phyloP scores from a whole-genome alignment of 2,797 vertebrate species.

The Paratrypauchen microcephalus region DNA sequence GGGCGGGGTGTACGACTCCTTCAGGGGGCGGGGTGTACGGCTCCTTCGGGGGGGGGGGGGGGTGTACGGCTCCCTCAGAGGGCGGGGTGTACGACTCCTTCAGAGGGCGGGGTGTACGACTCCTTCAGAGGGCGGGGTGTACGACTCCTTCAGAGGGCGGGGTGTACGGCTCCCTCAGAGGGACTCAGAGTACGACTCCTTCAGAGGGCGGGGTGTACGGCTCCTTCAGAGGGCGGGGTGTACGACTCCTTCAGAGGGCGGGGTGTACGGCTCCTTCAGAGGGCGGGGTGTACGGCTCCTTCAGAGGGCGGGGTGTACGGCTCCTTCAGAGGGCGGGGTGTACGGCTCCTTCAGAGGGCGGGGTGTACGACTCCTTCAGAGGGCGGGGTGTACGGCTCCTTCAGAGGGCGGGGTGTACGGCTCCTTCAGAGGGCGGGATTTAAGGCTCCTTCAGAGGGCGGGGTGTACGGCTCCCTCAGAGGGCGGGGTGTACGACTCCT shows the following conservation, averaged over 20 bases:
- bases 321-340: constrained; percentile 3
- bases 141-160: constrained; percentile 16
- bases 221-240: constrained; percentile 32
- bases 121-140: constrained; percentile 28
- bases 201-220: constrained; percentile 17
- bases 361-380: constrained; percentile 34
- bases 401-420: constrained; percentile 21
- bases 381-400: constrained; percentile 24
- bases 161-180: constrained; percentile 37
- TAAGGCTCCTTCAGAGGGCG: too few relatives aligned
- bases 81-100: constrained; percentile 31
- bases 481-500: constrained; percentile 24
- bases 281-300: constrained; percentile 31
- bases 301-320: constrained; percentile 14
- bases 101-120: constrained; percentile 27
- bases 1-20: constrained; percentile 24
- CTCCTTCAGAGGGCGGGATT: constrained; percentile 25
- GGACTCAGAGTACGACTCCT: not conserved
- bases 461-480: constrained; percentile 36
- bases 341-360: constrained; percentile 34
- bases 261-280: constrained; percentile 17
- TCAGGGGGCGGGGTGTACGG: constrained; percentile 21
- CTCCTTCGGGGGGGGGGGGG: constrained; percentile 31
- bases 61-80: too few relatives aligned
- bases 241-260: constrained; percentile 35